Conservation (phyloP, 2,888 invertebrate genomes). For the Tortricodes alternella region DNA sequence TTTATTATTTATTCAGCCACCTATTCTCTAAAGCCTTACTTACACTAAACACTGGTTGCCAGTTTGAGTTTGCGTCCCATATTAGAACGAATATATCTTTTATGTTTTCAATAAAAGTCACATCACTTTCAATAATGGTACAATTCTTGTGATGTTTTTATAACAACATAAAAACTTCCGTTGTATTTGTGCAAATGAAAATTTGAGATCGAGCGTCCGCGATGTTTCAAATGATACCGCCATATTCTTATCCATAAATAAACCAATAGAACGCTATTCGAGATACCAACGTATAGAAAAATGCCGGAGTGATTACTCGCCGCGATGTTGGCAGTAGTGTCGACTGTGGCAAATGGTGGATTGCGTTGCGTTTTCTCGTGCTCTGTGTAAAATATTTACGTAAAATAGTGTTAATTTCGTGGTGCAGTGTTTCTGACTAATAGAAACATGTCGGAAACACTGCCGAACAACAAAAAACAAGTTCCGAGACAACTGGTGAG, state of each 20-base stretch:
- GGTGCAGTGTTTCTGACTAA: slow-evolving; percentile 81
- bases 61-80: no score
- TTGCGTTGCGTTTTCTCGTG: slow-evolving; percentile 82
- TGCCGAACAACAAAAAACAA: slow-evolving; percentile 83
- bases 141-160: neutral
- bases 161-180: neutral
- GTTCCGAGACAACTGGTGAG: slow-evolving; percentile 85
- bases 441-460: slow-evolving; percentile 83
- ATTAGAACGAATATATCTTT: no score
- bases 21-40: no score
- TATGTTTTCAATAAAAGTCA: no score
- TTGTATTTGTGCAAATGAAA: neutral
- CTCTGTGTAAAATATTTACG: slow-evolving; percentile 83
- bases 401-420: slow-evolving; percentile 80
- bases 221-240: slow-evolving; percentile 67
- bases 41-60: no score
- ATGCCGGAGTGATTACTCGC: slow-evolving; percentile 69
- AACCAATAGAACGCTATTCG: slow-evolving; percentile 64
- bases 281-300: slow-evolving; percentile 63
- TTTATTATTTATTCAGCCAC: no score
- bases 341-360: slow-evolving; percentile 82
- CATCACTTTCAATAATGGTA: neutral
- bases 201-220: slow-evolving; percentile 31
- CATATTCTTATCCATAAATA: slow-evolving; percentile 50
- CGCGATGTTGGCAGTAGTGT: slow-evolving; percentile 78